Evolutionary conservation across 2,888 invertebrate species (phyloP).

Genomic region (Cylloceria caligata): DNA sequence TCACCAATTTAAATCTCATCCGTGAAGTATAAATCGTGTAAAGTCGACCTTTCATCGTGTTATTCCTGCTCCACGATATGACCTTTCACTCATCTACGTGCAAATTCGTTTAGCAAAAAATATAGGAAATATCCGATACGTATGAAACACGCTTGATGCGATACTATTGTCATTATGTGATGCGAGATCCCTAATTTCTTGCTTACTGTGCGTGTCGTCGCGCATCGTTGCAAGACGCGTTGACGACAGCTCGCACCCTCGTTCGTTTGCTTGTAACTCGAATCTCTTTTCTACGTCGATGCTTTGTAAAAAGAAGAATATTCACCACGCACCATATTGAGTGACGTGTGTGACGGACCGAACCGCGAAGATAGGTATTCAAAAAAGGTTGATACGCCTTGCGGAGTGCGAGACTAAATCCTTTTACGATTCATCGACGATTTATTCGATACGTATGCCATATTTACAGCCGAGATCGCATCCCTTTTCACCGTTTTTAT

Average conservation of each 20-base stretch:
- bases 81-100: neutral
- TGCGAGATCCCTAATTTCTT: constrained; percentile 64
- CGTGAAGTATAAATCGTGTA: neutral
- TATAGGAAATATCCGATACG: constrained; percentile 46
- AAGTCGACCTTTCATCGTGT: neutral
- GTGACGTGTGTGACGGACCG: constrained; percentile 68
- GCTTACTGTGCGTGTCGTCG: constrained; percentile 43
- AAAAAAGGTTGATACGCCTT: constrained; percentile 44
- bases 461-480: neutral
- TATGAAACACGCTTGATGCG: constrained; percentile 64
- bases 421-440: constrained; percentile 11
- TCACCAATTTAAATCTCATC: constrained; percentile 3
- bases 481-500: constrained; percentile 11
- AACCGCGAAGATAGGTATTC: constrained; percentile 59
- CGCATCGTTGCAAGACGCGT: constrained; percentile 7
- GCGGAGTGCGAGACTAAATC: constrained; percentile 13
- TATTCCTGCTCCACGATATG: constrained; percentile 25
- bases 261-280: constrained; percentile 53
- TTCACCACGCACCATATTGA: constrained; percentile 58
- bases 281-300: constrained; percentile 68
- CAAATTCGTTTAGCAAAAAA: constrained; percentile 35
- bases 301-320: constrained; percentile 60
- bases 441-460: constrained; percentile 6
- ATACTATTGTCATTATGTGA: constrained; percentile 65
- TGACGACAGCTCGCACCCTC: constrained; percentile 32